Evolutionary conservation across 2,797 vertebrate genomes (phyloP).

Genomic region (Chaetodon trifasciatus): DNA sequence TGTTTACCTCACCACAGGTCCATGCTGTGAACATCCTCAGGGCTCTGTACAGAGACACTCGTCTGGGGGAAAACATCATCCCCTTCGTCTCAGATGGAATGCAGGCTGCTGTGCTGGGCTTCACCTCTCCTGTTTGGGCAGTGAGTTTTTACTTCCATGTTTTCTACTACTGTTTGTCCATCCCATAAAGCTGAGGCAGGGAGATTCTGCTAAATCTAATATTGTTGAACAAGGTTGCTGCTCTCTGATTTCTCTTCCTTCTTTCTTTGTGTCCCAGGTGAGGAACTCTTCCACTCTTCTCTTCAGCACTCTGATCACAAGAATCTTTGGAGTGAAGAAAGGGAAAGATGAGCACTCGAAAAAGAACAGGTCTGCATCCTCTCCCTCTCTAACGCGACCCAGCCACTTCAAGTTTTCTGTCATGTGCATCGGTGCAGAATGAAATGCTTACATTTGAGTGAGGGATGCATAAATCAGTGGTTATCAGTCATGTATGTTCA

Average conservation of each 20-base stretch:
- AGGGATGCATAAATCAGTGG: constrained; percentile 13
- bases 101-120: constrained; percentile 93
- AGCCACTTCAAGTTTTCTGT: not conserved
- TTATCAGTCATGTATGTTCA: constrained; percentile 7
- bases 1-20: constrained; percentile 82
- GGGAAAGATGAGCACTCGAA: constrained; percentile 95
- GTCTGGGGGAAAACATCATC: constrained; percentile 93
- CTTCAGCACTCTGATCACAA: constrained; percentile 96
- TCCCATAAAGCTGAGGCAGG: not conserved
- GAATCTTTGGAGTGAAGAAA: constrained; percentile 98
- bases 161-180: constrained; percentile 44
- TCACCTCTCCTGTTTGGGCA: constrained; percentile 95
- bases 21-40: constrained; percentile 97
- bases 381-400: constrained; percentile 9
- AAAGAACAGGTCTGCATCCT: constrained; percentile 91
- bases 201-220: not conserved
- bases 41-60: constrained; percentile 94
- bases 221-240: not conserved
- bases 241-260: not conserved
- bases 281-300: constrained; percentile 98
- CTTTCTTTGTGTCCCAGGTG: constrained; percentile 83
- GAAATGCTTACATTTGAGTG: constrained; percentile 6
- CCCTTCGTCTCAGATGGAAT: constrained; percentile 94
- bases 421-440: constrained; percentile 17
- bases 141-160: constrained; percentile 85